Conservation (phyloP, 2,113 vertebrate genomes). For the Lipophrys pholis region DNA sequence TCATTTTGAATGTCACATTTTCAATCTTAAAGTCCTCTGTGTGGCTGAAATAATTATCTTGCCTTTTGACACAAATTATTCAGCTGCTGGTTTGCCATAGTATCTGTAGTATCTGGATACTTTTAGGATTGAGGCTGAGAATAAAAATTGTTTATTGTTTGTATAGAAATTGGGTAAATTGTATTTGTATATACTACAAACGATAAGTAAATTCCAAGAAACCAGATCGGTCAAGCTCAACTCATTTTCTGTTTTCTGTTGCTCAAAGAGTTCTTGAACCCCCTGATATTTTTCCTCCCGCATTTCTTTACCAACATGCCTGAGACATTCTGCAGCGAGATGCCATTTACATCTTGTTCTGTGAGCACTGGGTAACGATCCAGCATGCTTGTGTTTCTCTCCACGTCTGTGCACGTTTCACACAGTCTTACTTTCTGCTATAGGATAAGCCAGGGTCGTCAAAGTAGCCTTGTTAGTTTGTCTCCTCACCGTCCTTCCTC, state of each 20-base stretch:
- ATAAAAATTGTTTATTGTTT: too few species aligned
- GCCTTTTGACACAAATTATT: too few species aligned
- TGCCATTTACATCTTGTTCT: constrained; percentile 11
- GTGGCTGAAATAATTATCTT: too few species aligned
- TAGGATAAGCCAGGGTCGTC: background rate
- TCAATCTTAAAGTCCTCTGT: too few species aligned
- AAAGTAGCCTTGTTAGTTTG: background rate
- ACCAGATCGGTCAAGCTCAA: background rate
- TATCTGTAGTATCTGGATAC: too few species aligned
- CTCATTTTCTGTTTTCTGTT: constrained; percentile 31
- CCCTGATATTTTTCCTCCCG: background rate
- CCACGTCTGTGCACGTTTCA: background rate
- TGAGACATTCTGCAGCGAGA: constrained; percentile 15
- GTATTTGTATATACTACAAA: too few species aligned
- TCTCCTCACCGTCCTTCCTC: constrained; percentile 64
- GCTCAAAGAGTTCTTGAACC: background rate
- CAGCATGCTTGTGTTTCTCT: constrained; percentile 10
- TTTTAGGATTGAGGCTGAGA: too few species aligned
- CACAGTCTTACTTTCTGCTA: constrained; percentile 30
- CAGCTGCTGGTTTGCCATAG: too few species aligned
- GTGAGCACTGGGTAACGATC: background rate
- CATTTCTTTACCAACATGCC: background rate
- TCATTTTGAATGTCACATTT: too few species aligned
- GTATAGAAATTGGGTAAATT: too few species aligned
- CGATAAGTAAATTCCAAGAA: constrained; percentile 6